Percentiles rank a stretch among this genome's conserved stretches.
Conservation (phyloP, 2,888 invertebrate genomes). For the Dione juno region DNA sequence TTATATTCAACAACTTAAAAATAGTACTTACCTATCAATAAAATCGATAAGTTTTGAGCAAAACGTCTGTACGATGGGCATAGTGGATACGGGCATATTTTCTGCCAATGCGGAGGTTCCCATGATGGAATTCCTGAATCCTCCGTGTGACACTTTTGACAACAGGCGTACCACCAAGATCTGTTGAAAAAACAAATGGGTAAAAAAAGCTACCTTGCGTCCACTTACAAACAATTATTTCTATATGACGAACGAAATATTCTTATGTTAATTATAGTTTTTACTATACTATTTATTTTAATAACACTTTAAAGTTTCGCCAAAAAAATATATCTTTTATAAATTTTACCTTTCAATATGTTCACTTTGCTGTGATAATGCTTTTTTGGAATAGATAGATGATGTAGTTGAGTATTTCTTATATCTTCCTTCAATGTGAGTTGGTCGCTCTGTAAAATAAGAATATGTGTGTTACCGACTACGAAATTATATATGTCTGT, state of each 20-base stretch:
- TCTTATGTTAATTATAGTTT: not conserved
- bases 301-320: not conserved
- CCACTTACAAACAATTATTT: not conserved
- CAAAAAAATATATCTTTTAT: not conserved
- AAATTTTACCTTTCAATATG: slow-evolving; percentile 73
- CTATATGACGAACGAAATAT: not conserved
- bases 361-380: slow-evolving; percentile 76
- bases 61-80: slow-evolving; percentile 93
- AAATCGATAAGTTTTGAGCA: slow-evolving; percentile 88
- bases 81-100: slow-evolving; percentile 91
- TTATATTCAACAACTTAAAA: not conserved
- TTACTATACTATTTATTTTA: not conserved
- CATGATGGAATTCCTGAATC: slow-evolving; percentile 89
- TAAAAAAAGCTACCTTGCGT: not conserved
- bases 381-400: slow-evolving; percentile 79
- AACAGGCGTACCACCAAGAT: slow-evolving; percentile 93
- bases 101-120: slow-evolving; percentile 92
- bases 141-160: slow-evolving; percentile 90
- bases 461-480: slow-evolving; percentile 51
- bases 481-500: slow-evolving; percentile 6
- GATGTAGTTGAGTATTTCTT: slow-evolving; percentile 81
- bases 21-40: slow-evolving; percentile 85
- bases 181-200: slow-evolving; percentile 66
- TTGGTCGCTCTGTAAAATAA: slow-evolving; percentile 72
- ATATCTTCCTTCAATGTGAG: slow-evolving; percentile 79